Base-by-base conservation (phyloP, 2,888 invertebrate genomes). In the Agyllia agylla region DNA sequence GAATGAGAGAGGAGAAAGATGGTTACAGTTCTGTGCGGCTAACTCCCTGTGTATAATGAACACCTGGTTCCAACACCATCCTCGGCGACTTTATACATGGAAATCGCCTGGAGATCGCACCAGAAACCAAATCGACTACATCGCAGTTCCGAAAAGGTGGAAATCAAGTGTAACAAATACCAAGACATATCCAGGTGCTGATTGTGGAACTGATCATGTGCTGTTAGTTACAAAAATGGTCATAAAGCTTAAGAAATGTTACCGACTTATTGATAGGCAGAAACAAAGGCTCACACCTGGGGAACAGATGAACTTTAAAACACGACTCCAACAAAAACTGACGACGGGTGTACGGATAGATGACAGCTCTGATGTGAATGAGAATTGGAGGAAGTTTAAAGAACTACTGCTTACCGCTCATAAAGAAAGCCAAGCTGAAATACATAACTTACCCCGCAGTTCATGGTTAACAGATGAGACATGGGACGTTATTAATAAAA, bases 41-140 rank as follows among this genome's bases (percentile, higher is more conserved):
- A 49, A 80, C 30, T 49, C 49, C 2, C n/a, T 49, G 24, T 20
- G 49, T 20, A 80, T 80, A 20, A 80, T 86, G 73, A 79, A 84
- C 73, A 79, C 33, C 33, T 33, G 84, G 49, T 83, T 80, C 20
- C 57, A 78, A 79, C 42, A 85, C 42, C 86, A 85, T 33, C 73
- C 80, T 20, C 57, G 85, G 24, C 73, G 86, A 73, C 80, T 86
- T 20, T 80, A 86, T 64, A 86, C 86, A 42, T 86, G 86, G 73
- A 31, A 24, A 42, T 80, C 80, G 9, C 81, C 81, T 57, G 81
- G 81, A 49, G 81, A 87, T 38, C n/a, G 64, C 33, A 38, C 70
- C 20, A 73, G 77, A 77, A 87, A 83, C n/a, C 87, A 87, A 78
- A 87, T 87, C 30, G 87, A 87, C 42, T 83, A 78, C 17, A 87